phyloP scores from a whole-genome alignment of 2,113 vertebrate species.

The Catharus minimus region DNA sequence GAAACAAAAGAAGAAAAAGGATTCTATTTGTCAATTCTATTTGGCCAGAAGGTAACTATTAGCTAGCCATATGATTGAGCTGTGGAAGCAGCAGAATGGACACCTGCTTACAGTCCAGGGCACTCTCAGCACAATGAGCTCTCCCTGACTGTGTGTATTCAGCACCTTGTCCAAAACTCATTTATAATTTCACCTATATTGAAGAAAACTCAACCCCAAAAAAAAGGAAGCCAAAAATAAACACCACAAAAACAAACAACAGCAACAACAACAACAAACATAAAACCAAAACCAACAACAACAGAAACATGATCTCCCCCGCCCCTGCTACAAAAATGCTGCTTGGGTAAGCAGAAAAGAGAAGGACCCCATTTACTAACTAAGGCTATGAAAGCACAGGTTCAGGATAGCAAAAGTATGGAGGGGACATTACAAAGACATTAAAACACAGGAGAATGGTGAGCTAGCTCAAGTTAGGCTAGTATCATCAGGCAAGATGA shows the following conservation, averaged over 20 bases:
- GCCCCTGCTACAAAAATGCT: neutral
- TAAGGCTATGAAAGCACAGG: neutral
- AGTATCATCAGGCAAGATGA: neutral
- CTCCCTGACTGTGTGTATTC: neutral
- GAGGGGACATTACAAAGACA: neutral
- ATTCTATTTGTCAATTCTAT: fast-evolving
- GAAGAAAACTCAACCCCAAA: neutral
- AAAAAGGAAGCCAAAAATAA: neutral
- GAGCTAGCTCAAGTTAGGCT: neutral
- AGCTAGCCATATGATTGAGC: neutral
- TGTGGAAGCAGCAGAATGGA: neutral
- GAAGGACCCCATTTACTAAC: neutral
- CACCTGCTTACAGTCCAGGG: neutral
- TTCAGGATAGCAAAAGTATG: neutral
- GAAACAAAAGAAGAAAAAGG: neutral
- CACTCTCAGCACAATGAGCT: neutral
- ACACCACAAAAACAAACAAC: too few relatives aligned
- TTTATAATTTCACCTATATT: neutral
- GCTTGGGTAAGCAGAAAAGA: neutral
- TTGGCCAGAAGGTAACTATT: neutral
- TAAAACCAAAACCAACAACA: neutral
- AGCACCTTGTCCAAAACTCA: neutral
- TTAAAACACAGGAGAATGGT: neutral
- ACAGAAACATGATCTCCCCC: too few relatives aligned
- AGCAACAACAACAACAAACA: too few relatives aligned